Conservation (phyloP, 2,113 vertebrate species). For the Hylia prasina region DNA sequence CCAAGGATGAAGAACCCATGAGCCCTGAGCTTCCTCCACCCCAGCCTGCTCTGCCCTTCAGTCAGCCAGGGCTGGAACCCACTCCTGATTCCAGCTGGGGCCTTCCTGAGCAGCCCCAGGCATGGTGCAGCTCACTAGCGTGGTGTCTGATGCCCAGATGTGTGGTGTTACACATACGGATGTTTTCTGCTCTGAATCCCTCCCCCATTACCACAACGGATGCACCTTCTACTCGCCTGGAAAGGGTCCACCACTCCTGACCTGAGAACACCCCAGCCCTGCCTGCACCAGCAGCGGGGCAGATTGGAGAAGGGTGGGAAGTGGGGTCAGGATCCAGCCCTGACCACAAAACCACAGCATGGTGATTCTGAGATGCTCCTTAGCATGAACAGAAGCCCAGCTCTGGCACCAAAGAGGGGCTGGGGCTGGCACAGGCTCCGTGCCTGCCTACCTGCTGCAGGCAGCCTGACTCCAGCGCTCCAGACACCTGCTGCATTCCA, state of each 20-base stretch:
- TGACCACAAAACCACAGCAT: neutral
- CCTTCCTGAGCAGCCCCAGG: neutral
- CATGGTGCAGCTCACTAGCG: accelerated
- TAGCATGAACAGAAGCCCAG: neutral
- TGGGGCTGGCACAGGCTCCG: neutral
- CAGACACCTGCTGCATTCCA: neutral
- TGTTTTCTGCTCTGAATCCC: neutral
- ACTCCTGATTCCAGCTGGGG: neutral
- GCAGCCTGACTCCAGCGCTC: neutral
- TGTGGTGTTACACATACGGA: accelerated
- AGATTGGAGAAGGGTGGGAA: neutral
- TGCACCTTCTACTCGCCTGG: neutral
- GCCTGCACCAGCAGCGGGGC: accelerated
- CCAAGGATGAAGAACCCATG: accelerated
- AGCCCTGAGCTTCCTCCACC: neutral
- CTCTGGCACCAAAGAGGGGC: neutral
- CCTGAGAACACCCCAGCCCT: neutral
- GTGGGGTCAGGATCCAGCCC: neutral
- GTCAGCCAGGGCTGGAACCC: accelerated
- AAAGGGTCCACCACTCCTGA: neutral
- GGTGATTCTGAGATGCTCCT: neutral
- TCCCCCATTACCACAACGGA: neutral
- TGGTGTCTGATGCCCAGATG: neutral
- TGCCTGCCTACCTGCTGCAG: neutral
- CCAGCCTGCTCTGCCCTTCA: neutral